Evolutionary conservation across 1,140 invertebrate species (phyloP), one percentile per base, ranked within the genome.

Genomic region (Brachionus plicatilis): DNA sequence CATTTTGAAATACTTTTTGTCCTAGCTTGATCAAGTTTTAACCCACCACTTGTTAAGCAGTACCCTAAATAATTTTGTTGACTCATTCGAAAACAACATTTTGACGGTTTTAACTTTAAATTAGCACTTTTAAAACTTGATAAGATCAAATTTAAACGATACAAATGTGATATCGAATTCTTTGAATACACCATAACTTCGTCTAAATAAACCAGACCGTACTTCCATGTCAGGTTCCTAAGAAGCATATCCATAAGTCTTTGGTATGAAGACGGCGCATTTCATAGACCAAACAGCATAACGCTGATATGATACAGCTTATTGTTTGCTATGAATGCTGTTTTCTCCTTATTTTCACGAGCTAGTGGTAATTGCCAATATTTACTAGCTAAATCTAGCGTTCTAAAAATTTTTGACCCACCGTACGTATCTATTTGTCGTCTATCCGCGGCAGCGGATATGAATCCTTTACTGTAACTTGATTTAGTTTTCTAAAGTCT

Each of bases 221-320:
- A 56, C 66, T 68, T 85, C 45, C 56, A 53, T 37, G 75, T 85
- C 1, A 86, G 24, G 50, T 85, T 82, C 27, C 70, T 43, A 37
- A 86, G 68, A 33, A 87, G 78, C 43, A 84, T 75, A 37, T 88
- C 87, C 78, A 89, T 87, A 8, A 88, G 84, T 45, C 88, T 37
- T 72, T 88, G 87, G 83, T 89, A 89, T 0, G 88, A 89, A 2
- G 89, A 56, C 9, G 72, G 66, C 14, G 85, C 85, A 83, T 85
- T 85, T 3, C 9, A 65, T 9, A 87, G n/a, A 85, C 86, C 60
- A 87, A 86, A 20, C 85, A 85, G 84, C 60, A 85, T 83, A 70
- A 29, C 29, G 45, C 20, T 66, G 60, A 76, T 76, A 66, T 85
- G 66, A 75, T 66, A 85, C 14, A 84, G 33, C 12, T 76, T 76